Evolutionary conservation across 2,888 invertebrate species (phyloP).

Genomic region (Nasonia oneida): DNA sequence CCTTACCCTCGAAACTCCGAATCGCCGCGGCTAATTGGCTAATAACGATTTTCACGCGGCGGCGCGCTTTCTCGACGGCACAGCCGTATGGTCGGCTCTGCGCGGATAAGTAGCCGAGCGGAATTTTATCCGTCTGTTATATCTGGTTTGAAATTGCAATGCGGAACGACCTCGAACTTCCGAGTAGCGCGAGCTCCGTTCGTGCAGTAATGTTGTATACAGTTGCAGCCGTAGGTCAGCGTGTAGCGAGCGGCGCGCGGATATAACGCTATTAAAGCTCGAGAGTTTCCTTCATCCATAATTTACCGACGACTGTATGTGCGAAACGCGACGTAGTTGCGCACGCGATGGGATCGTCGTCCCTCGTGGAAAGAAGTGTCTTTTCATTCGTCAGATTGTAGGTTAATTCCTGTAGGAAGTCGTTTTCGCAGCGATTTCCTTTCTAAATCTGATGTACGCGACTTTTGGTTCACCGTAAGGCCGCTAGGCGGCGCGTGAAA

Average conservation of each 20-base stretch:
- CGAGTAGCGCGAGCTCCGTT: conserved; percentile 2
- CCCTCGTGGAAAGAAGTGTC: background rate
- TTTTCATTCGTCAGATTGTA: background rate
- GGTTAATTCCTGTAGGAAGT: conserved; percentile 1
- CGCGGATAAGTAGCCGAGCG: background rate
- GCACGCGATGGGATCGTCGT: background rate
- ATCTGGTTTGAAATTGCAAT: conserved; percentile 49
- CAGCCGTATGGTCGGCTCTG: background rate
- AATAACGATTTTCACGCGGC: conserved; percentile 28
- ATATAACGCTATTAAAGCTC: background rate
- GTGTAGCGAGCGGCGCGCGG: background rate
- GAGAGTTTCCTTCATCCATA: conserved; percentile 49
- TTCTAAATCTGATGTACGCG: background rate
- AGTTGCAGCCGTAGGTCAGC: conserved; percentile 51
- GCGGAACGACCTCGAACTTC: conserved; percentile 64
- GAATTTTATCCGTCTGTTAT: conserved; percentile 37
- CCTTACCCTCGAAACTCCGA: background rate
- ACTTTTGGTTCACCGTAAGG: background rate
- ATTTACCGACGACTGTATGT: conserved; percentile 26
- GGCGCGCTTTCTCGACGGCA: conserved; percentile 17
- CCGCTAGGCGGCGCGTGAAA: background rate
- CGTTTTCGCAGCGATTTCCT: background rate
- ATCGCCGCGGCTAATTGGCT: background rate
- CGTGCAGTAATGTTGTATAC: background rate
- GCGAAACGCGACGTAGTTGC: background rate